phyloP scores from a whole-genome alignment of 2,797 vertebrate species.

The Bradypodion pumilum region DNA sequence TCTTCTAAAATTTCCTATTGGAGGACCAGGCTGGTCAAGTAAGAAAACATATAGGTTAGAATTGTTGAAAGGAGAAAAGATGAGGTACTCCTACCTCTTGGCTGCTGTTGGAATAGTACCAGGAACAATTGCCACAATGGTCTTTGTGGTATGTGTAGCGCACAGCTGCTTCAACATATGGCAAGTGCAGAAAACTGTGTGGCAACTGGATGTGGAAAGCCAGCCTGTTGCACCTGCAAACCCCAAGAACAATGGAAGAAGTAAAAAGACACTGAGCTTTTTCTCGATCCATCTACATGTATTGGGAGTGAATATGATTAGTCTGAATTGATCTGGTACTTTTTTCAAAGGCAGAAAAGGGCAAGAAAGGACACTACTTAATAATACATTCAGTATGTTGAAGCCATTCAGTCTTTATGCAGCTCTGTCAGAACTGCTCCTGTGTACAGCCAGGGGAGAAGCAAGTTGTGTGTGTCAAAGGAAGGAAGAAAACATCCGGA shows the following conservation, averaged over 20 bases:
- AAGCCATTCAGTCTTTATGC: neutral
- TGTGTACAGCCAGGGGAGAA: neutral
- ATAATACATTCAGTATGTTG: no score
- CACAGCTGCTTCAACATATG: slow-evolving; percentile 86
- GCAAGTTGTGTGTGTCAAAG: neutral
- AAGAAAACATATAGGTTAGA: neutral
- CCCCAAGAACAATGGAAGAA: neutral
- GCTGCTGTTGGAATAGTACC: slow-evolving; percentile 58
- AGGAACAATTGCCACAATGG: slow-evolving; percentile 84
- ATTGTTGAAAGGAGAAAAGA: neutral
- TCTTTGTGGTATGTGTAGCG: slow-evolving; percentile 79
- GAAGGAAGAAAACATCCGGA: neutral
- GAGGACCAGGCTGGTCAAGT: neutral
- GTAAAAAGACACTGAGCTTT: neutral
- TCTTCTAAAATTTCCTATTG: neutral
- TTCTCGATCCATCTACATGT: neutral
- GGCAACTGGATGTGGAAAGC: slow-evolving; percentile 89
- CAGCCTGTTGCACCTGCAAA: slow-evolving; percentile 82
- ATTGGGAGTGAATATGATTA: neutral
- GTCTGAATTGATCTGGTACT: neutral
- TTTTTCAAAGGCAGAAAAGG: neutral
- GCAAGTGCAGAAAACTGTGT: slow-evolving; percentile 83
- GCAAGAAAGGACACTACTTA: neutral
- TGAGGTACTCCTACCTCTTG: slow-evolving; percentile 53
- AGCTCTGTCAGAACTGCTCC: neutral